These are phyloP conservation scores for Leptopilina myrica DNA, from an alignment of 2,888 invertebrate species.

Conservation along the genomic window DNA sequence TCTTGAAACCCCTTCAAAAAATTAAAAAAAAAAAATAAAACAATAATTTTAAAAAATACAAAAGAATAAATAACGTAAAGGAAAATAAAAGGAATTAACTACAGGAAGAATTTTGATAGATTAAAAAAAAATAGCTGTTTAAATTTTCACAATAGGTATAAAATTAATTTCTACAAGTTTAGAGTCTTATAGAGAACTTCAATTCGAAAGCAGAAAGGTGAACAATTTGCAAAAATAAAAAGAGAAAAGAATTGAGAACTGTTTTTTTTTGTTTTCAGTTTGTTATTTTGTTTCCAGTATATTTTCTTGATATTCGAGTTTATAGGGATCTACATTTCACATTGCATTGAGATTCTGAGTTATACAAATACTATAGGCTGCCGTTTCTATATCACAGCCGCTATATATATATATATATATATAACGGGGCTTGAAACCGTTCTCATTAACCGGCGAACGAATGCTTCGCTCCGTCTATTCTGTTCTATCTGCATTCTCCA, in stretches of 20 bases:
- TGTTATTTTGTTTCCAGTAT: too few species aligned
- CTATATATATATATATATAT: slow-evolving; percentile 40
- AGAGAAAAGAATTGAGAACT: neutral
- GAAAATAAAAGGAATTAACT: too few species aligned
- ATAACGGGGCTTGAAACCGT: slow-evolving; percentile 71
- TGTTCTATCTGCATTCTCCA: slow-evolving; percentile 68
- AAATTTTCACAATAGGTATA: too few species aligned
- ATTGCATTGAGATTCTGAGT: slow-evolving; percentile 56
- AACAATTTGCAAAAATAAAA: neutral
- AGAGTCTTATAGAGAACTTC: neutral
- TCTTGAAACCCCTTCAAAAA: too few species aligned
- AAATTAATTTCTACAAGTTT: too few species aligned
- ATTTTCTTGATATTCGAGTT: slow-evolving; percentile 30
- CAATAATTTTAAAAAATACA: too few species aligned
- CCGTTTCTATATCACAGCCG: slow-evolving; percentile 50
- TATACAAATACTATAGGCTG: slow-evolving; percentile 55
- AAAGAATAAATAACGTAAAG: too few species aligned
- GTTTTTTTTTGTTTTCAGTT: neutral
- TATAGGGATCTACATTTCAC: slow-evolving; percentile 54
- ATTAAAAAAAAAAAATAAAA: too few species aligned
- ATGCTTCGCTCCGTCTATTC: slow-evolving; percentile 66
- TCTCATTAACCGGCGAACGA: slow-evolving; percentile 72
- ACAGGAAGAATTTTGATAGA: too few species aligned
- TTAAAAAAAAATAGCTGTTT: too few species aligned
- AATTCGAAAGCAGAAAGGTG: neutral